Base-by-base conservation (phyloP, 2,888 invertebrate species). In the Phengaris alcon region DNA sequence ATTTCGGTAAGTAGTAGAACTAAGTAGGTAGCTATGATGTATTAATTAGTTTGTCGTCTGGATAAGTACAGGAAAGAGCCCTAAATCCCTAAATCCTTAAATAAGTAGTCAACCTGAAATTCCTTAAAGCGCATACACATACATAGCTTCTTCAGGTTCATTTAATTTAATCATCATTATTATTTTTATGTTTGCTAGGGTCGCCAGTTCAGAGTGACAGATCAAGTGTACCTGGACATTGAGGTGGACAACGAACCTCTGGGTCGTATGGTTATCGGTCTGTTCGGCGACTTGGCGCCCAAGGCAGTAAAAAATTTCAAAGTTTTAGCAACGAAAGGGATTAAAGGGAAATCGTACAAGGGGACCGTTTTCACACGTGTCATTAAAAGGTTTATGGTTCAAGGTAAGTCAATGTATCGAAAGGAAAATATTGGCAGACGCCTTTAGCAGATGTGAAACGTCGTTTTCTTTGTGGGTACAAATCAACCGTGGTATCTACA, bases 351-450 rank as follows among this genome's bases (percentile, higher is more conserved):
- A 85, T 95, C 95, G 3, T 99, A 98, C 86, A 95, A 95, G 80
- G 97, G 97, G 13, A 95, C 96, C 5, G 94, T 91, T 80, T 97
- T 99, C 87, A 97, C 97, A 89, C 94, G 98, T 15, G 96, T 98
- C 76, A 96, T 99, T 80, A 96, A 96, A 86, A 95, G 97, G 80
- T 98, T 98, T 87, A 97, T 98, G 96, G 96, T 99, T 82, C 98
- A 98, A 95, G 98, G 97, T 97, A 83, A 12, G 55, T 70, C 57
- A 15, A 54, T 48, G 3, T 48, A 48, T 48, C 8, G 97, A n/a
- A 52, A 52, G 9, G 10, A 10, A 52, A 12, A 9, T 9, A 9
- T 52, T 6, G 8, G 10, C 52, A 52, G 9, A 52, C 52, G 9
- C 8, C 52, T 52, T 3, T 35, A 35, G 52, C 52, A 52, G 9